Evolutionary conservation across 2,797 vertebrate genomes (phyloP).

Genomic region (Ctenopoma kingsleyae): DNA sequence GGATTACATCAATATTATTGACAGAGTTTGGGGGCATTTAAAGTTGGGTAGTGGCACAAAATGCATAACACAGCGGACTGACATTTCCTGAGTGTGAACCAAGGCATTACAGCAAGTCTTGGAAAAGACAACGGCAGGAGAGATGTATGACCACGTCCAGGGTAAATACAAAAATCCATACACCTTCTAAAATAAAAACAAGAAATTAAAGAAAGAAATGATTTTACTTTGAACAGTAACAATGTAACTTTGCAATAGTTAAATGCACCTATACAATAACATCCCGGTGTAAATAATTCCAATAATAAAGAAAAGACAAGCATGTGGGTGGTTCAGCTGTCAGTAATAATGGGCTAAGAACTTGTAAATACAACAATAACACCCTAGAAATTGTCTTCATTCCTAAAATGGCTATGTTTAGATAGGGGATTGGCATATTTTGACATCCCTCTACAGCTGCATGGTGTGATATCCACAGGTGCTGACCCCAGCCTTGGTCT

Average conservation of each 20-base stretch:
- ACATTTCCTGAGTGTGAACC: conserved; percentile 58
- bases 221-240: conserved; percentile 43
- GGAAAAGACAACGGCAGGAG: conserved; percentile 35
- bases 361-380: conserved; percentile 45
- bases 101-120: conserved; percentile 33
- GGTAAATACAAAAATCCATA: conserved; percentile 79
- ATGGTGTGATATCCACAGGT: conserved; percentile 66
- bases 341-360: conserved; percentile 38
- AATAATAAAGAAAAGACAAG: conserved; percentile 17
- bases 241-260: conserved; percentile 33
- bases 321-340: conserved; percentile 42
- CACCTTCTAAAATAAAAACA: conserved; percentile 59
- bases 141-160: conserved; percentile 40
- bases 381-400: conserved; percentile 39
- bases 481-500: conserved; percentile 64
- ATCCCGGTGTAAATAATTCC: conserved; percentile 14
- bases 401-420: conserved; percentile 38
- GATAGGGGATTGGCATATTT: conserved; percentile 55
- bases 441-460: conserved; percentile 61
- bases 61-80: conserved; percentile 71
- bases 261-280: conserved; percentile 32
- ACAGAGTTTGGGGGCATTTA: conserved; percentile 87
- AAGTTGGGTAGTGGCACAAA: conserved; percentile 75
- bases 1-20: conserved; percentile 94
- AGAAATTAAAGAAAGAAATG: conserved; percentile 49